These are phyloP conservation scores for Rhabditoides inermis DNA, from an alignment of 2,888 invertebrate genomes.

Conservation along the genomic window DNA sequence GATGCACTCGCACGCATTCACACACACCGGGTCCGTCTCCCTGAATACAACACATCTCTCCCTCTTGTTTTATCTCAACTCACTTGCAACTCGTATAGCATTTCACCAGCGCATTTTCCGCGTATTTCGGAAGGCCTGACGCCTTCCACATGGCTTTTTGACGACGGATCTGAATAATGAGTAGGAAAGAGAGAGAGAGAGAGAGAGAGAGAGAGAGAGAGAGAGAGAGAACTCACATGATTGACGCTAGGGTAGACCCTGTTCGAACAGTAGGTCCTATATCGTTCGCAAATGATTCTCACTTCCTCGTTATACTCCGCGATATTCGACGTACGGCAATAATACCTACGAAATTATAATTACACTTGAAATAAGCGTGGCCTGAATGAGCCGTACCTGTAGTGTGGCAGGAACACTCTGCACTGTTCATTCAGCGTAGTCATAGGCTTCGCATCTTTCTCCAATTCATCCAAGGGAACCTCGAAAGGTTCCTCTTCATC, in stretches of 20 bases:
- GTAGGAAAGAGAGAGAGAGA: no score
- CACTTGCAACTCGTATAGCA: constrained; percentile 37
- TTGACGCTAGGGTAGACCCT: constrained; percentile 38
- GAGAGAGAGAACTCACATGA: constrained; percentile 31
- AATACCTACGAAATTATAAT: constrained; percentile 21
- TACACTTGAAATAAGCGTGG: neutral
- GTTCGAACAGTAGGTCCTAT: constrained; percentile 38
- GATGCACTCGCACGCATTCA: constrained; percentile 44
- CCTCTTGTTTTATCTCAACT: neutral
- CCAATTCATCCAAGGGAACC: constrained; percentile 34
- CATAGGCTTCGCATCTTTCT: constrained; percentile 34
- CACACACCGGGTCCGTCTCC: constrained; percentile 35
- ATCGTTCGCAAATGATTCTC: constrained; percentile 44
- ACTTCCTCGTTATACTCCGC: constrained; percentile 45
- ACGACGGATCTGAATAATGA: constrained; percentile 38
- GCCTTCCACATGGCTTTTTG: constrained; percentile 32
- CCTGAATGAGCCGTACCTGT: constrained; percentile 14
- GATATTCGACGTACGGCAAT: constrained; percentile 40
- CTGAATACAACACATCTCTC: no score
- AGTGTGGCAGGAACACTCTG: constrained; percentile 36
- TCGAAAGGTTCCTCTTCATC: constrained; percentile 36
- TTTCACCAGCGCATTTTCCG: constrained; percentile 21
- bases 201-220: no score
- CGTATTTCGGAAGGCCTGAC: constrained; percentile 31
- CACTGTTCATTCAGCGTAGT: constrained; percentile 42